phyloP scores from a whole-genome alignment of 1,140 invertebrate species.

The Drosophila carrolli region DNA sequence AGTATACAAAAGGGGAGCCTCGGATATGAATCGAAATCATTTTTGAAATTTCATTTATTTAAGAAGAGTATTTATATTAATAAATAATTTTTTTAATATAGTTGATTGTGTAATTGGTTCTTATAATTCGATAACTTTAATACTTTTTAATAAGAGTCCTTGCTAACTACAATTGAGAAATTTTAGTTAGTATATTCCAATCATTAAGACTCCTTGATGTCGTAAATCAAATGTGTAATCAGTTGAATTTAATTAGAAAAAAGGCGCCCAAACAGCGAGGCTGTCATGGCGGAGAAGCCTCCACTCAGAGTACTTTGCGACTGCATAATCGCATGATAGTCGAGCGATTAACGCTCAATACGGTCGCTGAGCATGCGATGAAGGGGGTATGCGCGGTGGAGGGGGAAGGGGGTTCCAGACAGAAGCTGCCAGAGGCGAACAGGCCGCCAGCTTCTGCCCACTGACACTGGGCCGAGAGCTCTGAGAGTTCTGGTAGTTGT shows the following conservation, averaged over 20 bases:
- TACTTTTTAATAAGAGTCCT: too few relatives aligned
- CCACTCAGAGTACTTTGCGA: constrained; percentile 23
- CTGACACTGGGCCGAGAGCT: constrained; percentile 38
- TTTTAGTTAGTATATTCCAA: too few relatives aligned
- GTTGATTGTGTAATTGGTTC: too few relatives aligned
- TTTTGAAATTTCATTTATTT: too few relatives aligned
- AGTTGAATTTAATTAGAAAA: constrained; percentile 76
- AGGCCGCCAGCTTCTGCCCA: constrained; percentile 39
- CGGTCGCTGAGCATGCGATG: constrained; percentile 72
- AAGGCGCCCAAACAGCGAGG: constrained; percentile 55
- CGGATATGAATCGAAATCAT: neutral
- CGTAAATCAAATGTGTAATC: constrained; percentile 73
- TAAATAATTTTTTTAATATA: too few relatives aligned
- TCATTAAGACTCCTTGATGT: constrained; percentile 13
- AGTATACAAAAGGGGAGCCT: too few relatives aligned
- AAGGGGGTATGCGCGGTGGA: neutral
- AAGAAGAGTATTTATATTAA: too few relatives aligned
- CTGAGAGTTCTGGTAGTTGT: constrained; percentile 39
- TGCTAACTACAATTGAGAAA: too few relatives aligned
- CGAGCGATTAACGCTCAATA: constrained; percentile 67
- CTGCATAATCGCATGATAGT: constrained; percentile 69
- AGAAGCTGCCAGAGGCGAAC: constrained; percentile 42
- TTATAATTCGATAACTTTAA: too few relatives aligned
- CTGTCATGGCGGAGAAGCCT: constrained; percentile 50
- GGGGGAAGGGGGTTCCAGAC: constrained; percentile 9